Base-by-base conservation (phyloP, 2,888 invertebrate species). In the Cantharis nigra region DNA sequence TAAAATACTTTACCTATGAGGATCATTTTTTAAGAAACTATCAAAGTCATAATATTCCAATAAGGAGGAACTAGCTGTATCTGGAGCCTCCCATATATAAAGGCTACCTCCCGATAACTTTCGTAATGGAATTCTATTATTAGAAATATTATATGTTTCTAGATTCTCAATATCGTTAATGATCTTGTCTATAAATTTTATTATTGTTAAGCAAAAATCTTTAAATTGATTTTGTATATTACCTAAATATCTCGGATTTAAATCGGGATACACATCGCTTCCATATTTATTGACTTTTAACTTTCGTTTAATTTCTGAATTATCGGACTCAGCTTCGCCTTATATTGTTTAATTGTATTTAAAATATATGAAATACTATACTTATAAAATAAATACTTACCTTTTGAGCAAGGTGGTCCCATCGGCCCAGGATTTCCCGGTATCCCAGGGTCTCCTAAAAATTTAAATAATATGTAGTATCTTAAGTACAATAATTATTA, bases 1-100 rank as follows among this genome's bases (percentile, higher is more conserved):
- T 10, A 67, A 70, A 63, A 70, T 18, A 3, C 64, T 81, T 82
- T 83, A 87, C 87, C 88, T 88, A 1, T 92, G 91, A 0, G 92
- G 91, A n/a, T 90, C 89, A 83, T 91, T 90, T 82, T 90, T 90
- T 93, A 96, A 81, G 91, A 91, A 2, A 92, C 91, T 86, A 95
- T 94, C 82, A 83, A 4, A 7, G n/a, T 13, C 28, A 70, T 4
- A 4, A 33, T n/a, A 33, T n/a, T 33, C 33, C 33, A 33, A 33
- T 33, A 33, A 33, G 3, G 13, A 9, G 13, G 4, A 13, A 33
- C 13, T 33, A 4, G 13, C n/a, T 13, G 33, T 33, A n/a, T 33
- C 5, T 33, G 3, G 33, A 33, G 33, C 33, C 13, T 33, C 33
- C 33, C 33, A 33, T 13, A 3, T 2, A 1, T 3, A 33, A 0